Base-by-base conservation (phyloP, 2,797 vertebrate species). In the Notolabrus celidotus region DNA sequence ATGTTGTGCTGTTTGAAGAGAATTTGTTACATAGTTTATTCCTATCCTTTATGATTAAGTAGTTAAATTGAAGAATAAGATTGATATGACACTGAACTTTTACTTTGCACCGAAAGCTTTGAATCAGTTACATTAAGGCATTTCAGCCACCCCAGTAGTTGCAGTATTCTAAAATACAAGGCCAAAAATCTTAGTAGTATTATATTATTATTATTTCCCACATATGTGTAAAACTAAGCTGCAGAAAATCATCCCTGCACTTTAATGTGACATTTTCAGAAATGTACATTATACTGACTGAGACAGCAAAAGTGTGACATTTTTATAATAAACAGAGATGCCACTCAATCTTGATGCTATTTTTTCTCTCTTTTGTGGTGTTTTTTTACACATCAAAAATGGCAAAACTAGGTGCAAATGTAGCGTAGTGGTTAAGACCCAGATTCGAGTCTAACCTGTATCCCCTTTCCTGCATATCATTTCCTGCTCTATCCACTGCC, bases 291-390 rank as follows among this genome's bases (percentile, higher is more conserved):
- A 51, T 34, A 74, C 9, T 33, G 53, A 76, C 38, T 39, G 22
- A 12, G 34, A 71, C 19, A 7, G 9, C 25, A 68, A n/a, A 70
- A 9, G 16, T 61, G 49, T 66, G 47, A 59, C 52, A 49, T 82
- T 80, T 50, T 86, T 79, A 66, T 85, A 87, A 71, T 79, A 80
- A 83, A 82, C 16, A 20, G 15, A 63, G 36, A 76, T 66, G 43
- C 47, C 31, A 52, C 65, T 70, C 47, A 27, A 64, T 11, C 27
- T 23, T 22, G 3, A 34, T 36, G 4, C 10, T 31, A 12, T 7
- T 31, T 33, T n/a, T 57, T 31, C 61, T 74, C 10, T 72, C 60
- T 34, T 55, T 80, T 47, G 51, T 57, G 25, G 60, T 38, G 53
- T 74, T 71, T 27, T 69, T 60, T 62, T 43, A 74, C 17, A 67